Conservation (phyloP, 2,113 vertebrate genomes). For the Sisor rabdophorus region DNA sequence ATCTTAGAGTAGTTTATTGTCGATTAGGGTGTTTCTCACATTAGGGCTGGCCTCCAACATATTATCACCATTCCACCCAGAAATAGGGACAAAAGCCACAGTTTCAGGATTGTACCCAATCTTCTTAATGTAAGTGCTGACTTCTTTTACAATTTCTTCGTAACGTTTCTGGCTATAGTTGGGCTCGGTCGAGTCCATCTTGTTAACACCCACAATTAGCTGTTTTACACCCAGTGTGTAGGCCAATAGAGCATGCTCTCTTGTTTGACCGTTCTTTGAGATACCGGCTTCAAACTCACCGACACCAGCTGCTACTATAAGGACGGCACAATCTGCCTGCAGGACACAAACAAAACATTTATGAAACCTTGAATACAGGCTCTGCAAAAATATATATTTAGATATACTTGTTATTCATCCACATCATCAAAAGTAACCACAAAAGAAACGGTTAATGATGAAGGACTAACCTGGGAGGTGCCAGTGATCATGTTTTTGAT, state of each 20-base stretch:
- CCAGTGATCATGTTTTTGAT: conserved; percentile 99
- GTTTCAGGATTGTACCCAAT: conserved; percentile 97
- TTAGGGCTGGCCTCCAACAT: conserved; percentile 96
- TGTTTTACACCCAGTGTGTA: conserved; percentile 96
- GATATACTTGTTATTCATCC: neutral
- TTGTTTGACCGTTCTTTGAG: conserved; percentile 96
- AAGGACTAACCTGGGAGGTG: conserved; percentile 84
- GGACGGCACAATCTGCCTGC: conserved; percentile 94
- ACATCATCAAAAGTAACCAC: neutral
- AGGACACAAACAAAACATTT: neutral
- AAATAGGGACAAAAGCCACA: conserved; percentile 93
- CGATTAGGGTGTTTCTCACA: conserved; percentile 50
- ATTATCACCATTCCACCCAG: conserved; percentile 98
- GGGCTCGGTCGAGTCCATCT: conserved; percentile 98
- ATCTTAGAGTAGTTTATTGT: neutral
- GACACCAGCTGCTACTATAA: conserved; percentile 92
- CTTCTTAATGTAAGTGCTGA: conserved; percentile 98
- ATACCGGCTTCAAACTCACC: conserved; percentile 96
- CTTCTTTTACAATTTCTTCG: conserved; percentile 97
- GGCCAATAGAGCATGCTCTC: conserved; percentile 93
- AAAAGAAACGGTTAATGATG: conserved; percentile 5
- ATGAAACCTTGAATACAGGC: neutral
- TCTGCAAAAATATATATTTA: no score
- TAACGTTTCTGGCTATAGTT: conserved; percentile 98
- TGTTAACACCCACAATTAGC: conserved; percentile 94